These are phyloP conservation scores for Rousettus leschenaultii DNA, from an alignment of 2,113 vertebrate species.

Conservation along the genomic window DNA sequence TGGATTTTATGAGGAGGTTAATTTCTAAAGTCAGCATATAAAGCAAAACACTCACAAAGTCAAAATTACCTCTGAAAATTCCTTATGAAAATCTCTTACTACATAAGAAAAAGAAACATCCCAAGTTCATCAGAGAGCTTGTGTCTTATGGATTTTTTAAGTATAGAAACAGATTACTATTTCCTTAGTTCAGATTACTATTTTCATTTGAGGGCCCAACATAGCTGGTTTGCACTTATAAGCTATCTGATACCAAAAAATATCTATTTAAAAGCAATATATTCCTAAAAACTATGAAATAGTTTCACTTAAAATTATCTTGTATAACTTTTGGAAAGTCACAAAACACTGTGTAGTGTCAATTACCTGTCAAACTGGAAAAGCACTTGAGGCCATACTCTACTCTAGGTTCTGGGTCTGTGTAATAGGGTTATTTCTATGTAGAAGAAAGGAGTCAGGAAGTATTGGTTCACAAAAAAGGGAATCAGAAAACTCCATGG, in stretches of 20 bases:
- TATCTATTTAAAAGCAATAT: not conserved
- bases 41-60: constrained; percentile 63
- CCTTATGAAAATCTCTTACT: constrained; percentile 10
- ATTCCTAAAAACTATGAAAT: constrained; percentile 3
- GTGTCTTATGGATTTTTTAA: constrained; percentile 18
- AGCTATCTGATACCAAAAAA: not conserved
- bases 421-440: not conserved
- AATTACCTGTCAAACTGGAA: not conserved
- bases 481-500: not conserved
- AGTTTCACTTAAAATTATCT: not conserved
- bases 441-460: not conserved
- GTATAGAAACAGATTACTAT: not conserved
- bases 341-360: not conserved
- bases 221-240: not conserved
- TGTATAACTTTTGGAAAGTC: not conserved
- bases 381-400: not conserved
- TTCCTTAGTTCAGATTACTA: constrained; percentile 31
- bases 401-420: not conserved
- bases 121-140: not conserved
- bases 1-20: constrained; percentile 74
- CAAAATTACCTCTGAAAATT: constrained; percentile 66
- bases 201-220: not conserved
- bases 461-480: not conserved
- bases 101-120: constrained; percentile 22
- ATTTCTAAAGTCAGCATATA: constrained; percentile 69